Base-by-base conservation (phyloP, 2,888 invertebrate genomes). In the Hemithea aestivaria region DNA sequence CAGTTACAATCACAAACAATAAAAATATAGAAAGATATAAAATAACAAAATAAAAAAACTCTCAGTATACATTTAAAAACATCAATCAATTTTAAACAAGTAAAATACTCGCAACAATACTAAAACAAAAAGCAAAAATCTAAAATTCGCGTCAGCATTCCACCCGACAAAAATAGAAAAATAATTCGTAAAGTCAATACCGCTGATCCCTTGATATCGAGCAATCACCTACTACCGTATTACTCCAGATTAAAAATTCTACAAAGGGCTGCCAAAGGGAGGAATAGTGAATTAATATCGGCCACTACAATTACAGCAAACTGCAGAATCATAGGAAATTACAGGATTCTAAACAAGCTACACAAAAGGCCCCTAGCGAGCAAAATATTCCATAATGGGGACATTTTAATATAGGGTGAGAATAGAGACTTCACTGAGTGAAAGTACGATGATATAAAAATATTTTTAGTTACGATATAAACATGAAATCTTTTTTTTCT, bases 321-420 rank as follows among this genome's bases (percentile, higher is more conserved):
- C 72, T 77, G 77, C 73, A 73, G 73, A 80, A 73, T 81, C 79
- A 72, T 74, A 76, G 79, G 66, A 83, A 84, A 83, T 84, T 83
- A 80, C 76, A 68, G 75, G 78, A 82, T 76, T 76, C 73, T 66
- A 75, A 81, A 79, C 76, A 79, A 2, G 65, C 60, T 57, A 62
- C 63, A 78, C 75, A 78, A 80, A 65, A 54, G 71, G 42, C 48
- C 74, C 78, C 82, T 73, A 68, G 41, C 36, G 58, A 57, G 66
- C 58, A 56, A 64, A 69, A 64, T 63, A 57, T 60, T 69, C 65
- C 60, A 62, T 62, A 75, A 77, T 76, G 80, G 80, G 81, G 80
- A 85, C 49, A 69, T 75, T 81, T 83, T 80, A 82, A 83, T 82
- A 81, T 76, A 51, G 78, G 81, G 83, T 71, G 41, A 24, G 41